These are phyloP conservation scores for Tenthredo distinguenda DNA, from an alignment of 2,888 invertebrate species.

Conservation along the genomic window DNA sequence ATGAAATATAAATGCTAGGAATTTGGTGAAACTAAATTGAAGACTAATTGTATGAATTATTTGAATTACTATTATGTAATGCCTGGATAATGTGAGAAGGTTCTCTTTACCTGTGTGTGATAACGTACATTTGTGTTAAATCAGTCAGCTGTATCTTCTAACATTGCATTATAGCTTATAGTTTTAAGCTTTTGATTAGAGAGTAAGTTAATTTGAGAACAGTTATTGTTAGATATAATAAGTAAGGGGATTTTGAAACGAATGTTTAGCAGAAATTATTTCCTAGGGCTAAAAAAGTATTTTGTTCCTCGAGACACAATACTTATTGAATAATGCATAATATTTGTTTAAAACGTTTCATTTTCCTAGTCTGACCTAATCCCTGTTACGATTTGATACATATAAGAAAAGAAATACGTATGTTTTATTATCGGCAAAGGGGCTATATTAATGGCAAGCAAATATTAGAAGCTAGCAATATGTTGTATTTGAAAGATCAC, in stretches of 20 bases:
- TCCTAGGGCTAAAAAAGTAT: not conserved
- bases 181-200: conserved; percentile 20
- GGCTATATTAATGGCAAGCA: conserved; percentile 19
- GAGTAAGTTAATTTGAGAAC: not conserved
- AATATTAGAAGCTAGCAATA: conserved; percentile 57
- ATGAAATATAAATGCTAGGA: not conserved
- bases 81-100: not conserved
- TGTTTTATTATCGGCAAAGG: not conserved
- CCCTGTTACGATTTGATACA: not conserved
- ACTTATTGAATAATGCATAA: not conserved
- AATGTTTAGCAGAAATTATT: not conserved
- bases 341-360: conserved; percentile 16
- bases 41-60: conserved; percentile 2
- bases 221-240: conserved; percentile 15
- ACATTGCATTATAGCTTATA: conserved; percentile 15
- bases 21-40: not conserved
- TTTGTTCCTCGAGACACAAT: not conserved
- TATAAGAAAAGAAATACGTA: not conserved
- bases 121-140: not conserved
- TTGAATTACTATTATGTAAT: not conserved
- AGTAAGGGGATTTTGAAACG: not conserved
- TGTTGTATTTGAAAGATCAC: conserved; percentile 58
- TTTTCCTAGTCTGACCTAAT: not conserved
- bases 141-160: conserved; percentile 1
- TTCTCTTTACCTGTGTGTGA: not conserved